Percentiles rank a stretch among this genome's conserved stretches.
Conservation (phyloP, 2,113 vertebrate genomes). For the Capreolus pygargus region DNA sequence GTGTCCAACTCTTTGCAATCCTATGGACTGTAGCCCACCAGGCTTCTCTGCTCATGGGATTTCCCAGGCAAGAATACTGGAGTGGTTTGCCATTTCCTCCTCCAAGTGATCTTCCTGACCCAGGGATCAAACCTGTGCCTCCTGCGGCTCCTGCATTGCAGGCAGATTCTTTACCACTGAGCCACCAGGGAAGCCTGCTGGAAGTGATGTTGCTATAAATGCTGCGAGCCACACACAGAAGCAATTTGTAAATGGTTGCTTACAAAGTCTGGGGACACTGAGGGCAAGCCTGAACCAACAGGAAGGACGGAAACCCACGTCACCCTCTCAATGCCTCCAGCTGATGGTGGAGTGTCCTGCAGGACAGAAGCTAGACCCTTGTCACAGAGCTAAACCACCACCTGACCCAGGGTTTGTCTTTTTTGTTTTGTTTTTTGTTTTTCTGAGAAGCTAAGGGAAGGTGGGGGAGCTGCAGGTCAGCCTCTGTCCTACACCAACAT, state of each 20-base stretch:
- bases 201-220: no score
- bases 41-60: neutral
- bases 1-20: neutral
- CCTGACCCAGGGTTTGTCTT: neutral
- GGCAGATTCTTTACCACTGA: neutral
- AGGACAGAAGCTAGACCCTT: neutral
- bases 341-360: neutral
- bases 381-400: neutral
- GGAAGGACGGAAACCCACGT: neutral
- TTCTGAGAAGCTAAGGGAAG: neutral
- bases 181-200: neutral
- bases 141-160: neutral
- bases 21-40: neutral
- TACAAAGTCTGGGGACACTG: neutral
- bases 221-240: neutral
- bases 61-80: neutral
- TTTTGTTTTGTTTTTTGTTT: fast-evolving
- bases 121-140: neutral
- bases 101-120: neutral
- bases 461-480: neutral
- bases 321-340: neutral
- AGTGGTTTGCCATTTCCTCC: neutral
- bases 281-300: neutral
- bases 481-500: neutral
- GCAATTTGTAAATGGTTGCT: neutral